These are phyloP conservation scores for Oligia fasciuncula DNA, from an alignment of 2,888 invertebrate species.

Conservation along the genomic window DNA sequence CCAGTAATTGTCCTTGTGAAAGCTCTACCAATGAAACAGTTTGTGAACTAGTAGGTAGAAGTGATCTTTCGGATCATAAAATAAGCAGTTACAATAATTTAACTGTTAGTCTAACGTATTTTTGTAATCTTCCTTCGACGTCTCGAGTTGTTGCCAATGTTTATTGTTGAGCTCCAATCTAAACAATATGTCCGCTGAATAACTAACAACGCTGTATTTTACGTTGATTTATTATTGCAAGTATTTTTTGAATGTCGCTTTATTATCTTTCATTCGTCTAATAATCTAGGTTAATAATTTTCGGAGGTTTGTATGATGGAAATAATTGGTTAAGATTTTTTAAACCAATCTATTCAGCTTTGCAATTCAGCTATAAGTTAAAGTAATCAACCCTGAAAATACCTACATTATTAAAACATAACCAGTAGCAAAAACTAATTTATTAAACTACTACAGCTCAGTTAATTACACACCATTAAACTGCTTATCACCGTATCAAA, in stretches of 20 bases:
- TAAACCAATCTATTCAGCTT: not conserved
- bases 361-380: not conserved
- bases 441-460: not conserved
- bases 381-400: not conserved
- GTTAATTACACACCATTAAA: constrained; percentile 15
- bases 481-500: constrained; percentile 10
- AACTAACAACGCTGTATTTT: constrained; percentile 37
- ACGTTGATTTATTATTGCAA: constrained; percentile 18
- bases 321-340: too few relatives aligned
- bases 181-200: constrained; percentile 40
- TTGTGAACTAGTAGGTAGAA: not conserved
- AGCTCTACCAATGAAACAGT: not conserved
- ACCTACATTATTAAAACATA: not conserved
- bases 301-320: not conserved
- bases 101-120: constrained; percentile 32
- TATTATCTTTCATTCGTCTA: not conserved
- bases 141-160: constrained; percentile 29
- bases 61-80: constrained; percentile 3
- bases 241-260: not conserved
- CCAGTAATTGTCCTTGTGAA: not conserved
- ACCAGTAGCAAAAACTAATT: not conserved
- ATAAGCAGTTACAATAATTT: constrained; percentile 18
- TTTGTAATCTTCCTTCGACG: constrained; percentile 35
- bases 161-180: constrained; percentile 33
- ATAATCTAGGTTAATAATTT: not conserved